Evolutionary conservation across 1,140 invertebrate species (phyloP), one percentile per base, ranked within the genome.

Genomic region (Drosophila nasuta): DNA sequence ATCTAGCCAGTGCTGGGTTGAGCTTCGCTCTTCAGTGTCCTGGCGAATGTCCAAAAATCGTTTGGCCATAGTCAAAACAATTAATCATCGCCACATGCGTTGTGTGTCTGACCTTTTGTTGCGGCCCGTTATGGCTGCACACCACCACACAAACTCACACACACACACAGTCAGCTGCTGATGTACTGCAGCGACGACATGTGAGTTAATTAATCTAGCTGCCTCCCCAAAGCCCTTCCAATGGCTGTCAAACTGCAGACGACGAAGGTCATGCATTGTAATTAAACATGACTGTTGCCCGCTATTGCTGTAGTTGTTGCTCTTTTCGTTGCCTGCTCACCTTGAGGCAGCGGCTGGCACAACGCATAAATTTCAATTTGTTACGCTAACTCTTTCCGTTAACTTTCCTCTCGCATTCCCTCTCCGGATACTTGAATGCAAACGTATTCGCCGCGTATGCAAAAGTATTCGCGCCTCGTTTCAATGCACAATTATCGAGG

Each of bases 341-440:
- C 62, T 65, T 65, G 58, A 41, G 48, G 30, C 54, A 58, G 11
- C 49, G 65, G n/a, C 30, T 49, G 64, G 33, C 10, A 58, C 62
- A 80, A 75, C 70, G 80, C 83, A 88, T 87, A 87, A 87, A 87
- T 87, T 88, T 87, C 83, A 83, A 87, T 87, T 88, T 80, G 80
- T 82, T 77, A 71, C 59, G 59, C 68, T 66, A 43, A 56, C 74
- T 43, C 49, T 57, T 49, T 2, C 20, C 45, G 20, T 28, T 38
- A 41, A 6, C 51, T 15, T 45, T 45, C 25, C 28, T 20, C 33
- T 7, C 25, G 6, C 8, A 41, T 43, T 74, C 10, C 28, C 45
- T 8, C n/a, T 8, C 10, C 46, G 11, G 28, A 5, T 38, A 71
- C 77, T 81, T 72, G 65, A 79, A 77, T 78, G 82, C 56, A 65